A percentile compares a stretch with the other conserved stretches of the same genome.
Conservation (phyloP, 2,113 vertebrate genomes). For the Polyodon spathula region DNA sequence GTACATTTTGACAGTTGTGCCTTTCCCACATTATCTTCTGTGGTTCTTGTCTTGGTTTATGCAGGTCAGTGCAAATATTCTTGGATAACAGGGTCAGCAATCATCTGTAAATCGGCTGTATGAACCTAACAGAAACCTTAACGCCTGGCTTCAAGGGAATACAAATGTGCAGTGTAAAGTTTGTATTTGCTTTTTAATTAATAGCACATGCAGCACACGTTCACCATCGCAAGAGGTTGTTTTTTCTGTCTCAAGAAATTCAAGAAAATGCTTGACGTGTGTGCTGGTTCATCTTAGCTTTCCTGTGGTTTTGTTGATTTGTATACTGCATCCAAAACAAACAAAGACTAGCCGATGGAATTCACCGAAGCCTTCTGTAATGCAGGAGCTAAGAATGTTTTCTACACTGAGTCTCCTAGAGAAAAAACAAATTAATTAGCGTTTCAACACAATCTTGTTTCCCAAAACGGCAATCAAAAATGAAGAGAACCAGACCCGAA, state of each 20-base stretch:
- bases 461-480: no score
- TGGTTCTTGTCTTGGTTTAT: not conserved
- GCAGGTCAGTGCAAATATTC: not conserved
- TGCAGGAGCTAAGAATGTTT: no score
- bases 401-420: no score
- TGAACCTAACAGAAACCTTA: not conserved
- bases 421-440: no score
- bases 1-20: constrained; percentile 12
- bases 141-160: no score
- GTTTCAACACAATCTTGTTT: no score
- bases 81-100: not conserved
- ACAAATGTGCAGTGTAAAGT: no score
- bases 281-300: constrained; percentile 37
- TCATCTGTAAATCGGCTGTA: not conserved
- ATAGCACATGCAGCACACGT: no score
- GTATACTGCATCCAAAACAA: constrained; percentile 51
- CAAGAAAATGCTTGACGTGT: constrained; percentile 24
- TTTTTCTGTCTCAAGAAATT: no score
- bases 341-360: constrained; percentile 43
- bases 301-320: constrained; percentile 44
- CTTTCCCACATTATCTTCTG: constrained; percentile 11
- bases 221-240: no score
- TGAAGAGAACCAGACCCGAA: no score
- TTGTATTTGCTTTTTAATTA: no score
- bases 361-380: constrained; percentile 15